phyloP scores from a whole-genome alignment of 2,888 invertebrate species.

The Tetranychus piercei region DNA sequence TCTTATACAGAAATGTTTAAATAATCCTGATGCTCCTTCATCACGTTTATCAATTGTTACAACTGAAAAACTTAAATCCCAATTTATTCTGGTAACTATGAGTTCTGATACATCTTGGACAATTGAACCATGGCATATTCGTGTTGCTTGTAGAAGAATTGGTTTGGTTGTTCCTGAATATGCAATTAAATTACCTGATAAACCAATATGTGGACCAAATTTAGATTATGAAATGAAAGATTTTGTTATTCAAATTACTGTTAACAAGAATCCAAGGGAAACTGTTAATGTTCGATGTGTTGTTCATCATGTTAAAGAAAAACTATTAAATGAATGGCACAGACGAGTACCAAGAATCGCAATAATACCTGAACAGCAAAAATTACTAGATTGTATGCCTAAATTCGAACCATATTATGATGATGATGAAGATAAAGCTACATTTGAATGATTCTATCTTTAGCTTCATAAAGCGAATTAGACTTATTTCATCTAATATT shows the following conservation, averaged over 20 bases:
- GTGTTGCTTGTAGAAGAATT: slow-evolving; percentile 51
- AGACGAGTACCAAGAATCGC: background rate
- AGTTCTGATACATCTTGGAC: slow-evolving; percentile 61
- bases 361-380: slow-evolving; percentile 4
- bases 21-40: slow-evolving; percentile 17
- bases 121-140: slow-evolving; percentile 66
- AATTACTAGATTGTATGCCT: background rate
- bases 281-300: slow-evolving; percentile 51
- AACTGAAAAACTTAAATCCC: slow-evolving; percentile 41
- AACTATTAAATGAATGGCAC: slow-evolving; percentile 15
- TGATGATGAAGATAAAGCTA: slow-evolving; percentile 3
- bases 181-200: slow-evolving; percentile 53
- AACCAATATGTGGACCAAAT: slow-evolving; percentile 61
- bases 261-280: slow-evolving; percentile 46
- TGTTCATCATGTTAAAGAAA: slow-evolving; percentile 45
- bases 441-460: background rate
- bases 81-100: slow-evolving; percentile 52
- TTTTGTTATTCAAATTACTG: slow-evolving; percentile 56
- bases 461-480: too few relatives aligned
- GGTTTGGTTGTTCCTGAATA: slow-evolving; percentile 45
- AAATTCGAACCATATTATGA: background rate
- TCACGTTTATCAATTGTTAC: slow-evolving; percentile 33
- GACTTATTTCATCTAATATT: too few relatives aligned
- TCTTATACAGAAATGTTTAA: slow-evolving; percentile 16
- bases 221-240: slow-evolving; percentile 55